Base-by-base conservation (phyloP, 2,888 invertebrate species). In the Phlogophora meticulosa region DNA sequence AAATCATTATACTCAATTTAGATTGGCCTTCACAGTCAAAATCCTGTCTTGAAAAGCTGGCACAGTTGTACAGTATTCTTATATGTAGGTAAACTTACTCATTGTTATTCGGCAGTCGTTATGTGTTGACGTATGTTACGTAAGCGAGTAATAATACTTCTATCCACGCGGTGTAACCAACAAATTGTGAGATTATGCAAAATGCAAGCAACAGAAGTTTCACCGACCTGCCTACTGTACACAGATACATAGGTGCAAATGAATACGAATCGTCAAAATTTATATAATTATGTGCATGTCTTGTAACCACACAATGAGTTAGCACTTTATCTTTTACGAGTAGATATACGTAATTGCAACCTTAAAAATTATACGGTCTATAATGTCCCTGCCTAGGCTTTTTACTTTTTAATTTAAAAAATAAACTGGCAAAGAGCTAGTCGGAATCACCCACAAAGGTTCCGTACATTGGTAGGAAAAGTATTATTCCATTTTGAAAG, bases 161-260 rank as follows among this genome's bases (percentile, higher is more conserved):
- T 80, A 76, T 76, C 73, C 80, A 84, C 80, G 72, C 78, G 80
- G 78, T 86, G 84, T 86, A 83, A 84, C 85, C 68, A 69, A 74
- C 82, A 87, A 88, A 89, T 86, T 81, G 83, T 80, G 48, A 84
- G 83, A 87, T 89, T 88, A 88, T 90, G 87, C 86, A 87, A 88
- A 88, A 82, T 68, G 55, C 70, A 68, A 79, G 72, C 75, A 75
- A 58, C 59, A 61, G 66, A 63, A 85, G 85, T 89, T 88, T 89
- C 87, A 82, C 87, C 73, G 59, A 42, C 55, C 57, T 55, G 63
- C 63, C 55, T 57, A 60, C 61, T 68, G 51, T 49, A n/a, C 40
- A 24, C 24, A 40, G 66, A 53, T 28, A 36, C 58, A 45, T 22
- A 53, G 52, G 34, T 46, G 83, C 66, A 81, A 86, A 87, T 87